Conservation (phyloP, 2,797 vertebrate species). For the Sebastes goodei region DNA sequence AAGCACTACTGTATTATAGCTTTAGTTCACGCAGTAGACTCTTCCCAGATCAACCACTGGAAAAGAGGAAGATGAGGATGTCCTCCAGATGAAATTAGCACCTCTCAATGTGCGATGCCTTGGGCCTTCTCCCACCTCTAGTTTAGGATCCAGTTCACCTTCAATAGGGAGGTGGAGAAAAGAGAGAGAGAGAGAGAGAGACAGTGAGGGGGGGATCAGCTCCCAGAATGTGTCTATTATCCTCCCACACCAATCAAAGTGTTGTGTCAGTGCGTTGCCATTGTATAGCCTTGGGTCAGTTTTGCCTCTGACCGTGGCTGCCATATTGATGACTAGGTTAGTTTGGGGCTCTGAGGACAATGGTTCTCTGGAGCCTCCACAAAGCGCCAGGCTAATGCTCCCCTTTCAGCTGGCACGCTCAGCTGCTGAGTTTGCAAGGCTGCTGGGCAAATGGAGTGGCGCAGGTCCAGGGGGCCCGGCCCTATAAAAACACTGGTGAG, state of each 20-base stretch:
- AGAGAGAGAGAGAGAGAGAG: not conserved
- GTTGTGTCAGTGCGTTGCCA: slow-evolving; percentile 81
- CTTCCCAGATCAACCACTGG: not conserved
- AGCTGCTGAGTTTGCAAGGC: slow-evolving; percentile 91
- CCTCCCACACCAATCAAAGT: slow-evolving; percentile 80
- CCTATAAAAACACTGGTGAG: slow-evolving; percentile 87
- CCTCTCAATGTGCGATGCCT: not conserved
- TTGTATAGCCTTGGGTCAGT: slow-evolving; percentile 75
- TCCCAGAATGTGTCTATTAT: slow-evolving; percentile 83
- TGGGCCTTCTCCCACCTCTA: slow-evolving; percentile 25
- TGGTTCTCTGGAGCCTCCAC: slow-evolving; percentile 74
- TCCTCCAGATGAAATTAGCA: not conserved
- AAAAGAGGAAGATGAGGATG: not conserved
- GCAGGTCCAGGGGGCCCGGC: slow-evolving; percentile 60
- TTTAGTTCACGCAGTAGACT: not conserved
- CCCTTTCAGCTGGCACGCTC: slow-evolving; percentile 76
- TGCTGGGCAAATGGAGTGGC: slow-evolving; percentile 75
- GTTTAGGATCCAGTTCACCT: slow-evolving; percentile 41
- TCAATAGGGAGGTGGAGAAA: slow-evolving; percentile 19
- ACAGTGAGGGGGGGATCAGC: slow-evolving; percentile 69
- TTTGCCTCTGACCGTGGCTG: slow-evolving; percentile 54
- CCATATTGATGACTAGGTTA: slow-evolving; percentile 84
- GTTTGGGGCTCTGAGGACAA: slow-evolving; percentile 81
- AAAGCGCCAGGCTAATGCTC: slow-evolving; percentile 80
- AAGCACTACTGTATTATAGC: not conserved